phyloP scores from a whole-genome alignment of 2,888 invertebrate species.

The Drosophila nr. medialis region DNA sequence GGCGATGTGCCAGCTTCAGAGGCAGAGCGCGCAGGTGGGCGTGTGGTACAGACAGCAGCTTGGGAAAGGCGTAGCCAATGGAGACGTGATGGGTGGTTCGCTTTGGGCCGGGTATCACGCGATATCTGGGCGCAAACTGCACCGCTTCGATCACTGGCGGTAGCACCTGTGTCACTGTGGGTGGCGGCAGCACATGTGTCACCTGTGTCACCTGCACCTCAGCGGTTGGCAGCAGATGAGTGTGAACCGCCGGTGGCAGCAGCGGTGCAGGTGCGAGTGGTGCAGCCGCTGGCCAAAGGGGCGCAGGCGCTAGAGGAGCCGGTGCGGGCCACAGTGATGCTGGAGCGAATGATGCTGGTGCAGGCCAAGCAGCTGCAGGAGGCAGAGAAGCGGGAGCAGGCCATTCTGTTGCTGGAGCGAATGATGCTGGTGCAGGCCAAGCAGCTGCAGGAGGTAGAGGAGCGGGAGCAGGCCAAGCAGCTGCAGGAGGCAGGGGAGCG shows the following conservation, averaged over 20 bases:
- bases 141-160: constrained; percentile 71
- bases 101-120: constrained; percentile 82
- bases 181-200: constrained; percentile 63
- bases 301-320: constrained; percentile 40
- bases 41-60: constrained; percentile 69
- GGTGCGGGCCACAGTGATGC: constrained; percentile 22
- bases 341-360: constrained; percentile 18
- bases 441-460: constrained; percentile 43
- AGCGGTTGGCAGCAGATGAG: constrained; percentile 50
- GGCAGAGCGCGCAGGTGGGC: constrained; percentile 77
- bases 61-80: constrained; percentile 81
- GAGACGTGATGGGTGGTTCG: constrained; percentile 82
- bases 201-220: constrained; percentile 51
- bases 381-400: constrained; percentile 27
- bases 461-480: constrained; percentile 28
- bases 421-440: constrained; percentile 7
- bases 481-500: constrained; percentile 20
- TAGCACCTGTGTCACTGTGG: constrained; percentile 61
- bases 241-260: constrained; percentile 28
- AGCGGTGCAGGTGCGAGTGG: constrained; percentile 43
- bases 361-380: constrained; percentile 30
- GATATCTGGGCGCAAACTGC: constrained; percentile 76
- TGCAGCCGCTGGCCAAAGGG: constrained; percentile 43
- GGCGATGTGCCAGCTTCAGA: constrained; percentile 67
- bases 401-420: constrained; percentile 31